phyloP scores from a whole-genome alignment of 2,888 invertebrate genomes.

The Galeopsomyia nigrocyanea region DNA sequence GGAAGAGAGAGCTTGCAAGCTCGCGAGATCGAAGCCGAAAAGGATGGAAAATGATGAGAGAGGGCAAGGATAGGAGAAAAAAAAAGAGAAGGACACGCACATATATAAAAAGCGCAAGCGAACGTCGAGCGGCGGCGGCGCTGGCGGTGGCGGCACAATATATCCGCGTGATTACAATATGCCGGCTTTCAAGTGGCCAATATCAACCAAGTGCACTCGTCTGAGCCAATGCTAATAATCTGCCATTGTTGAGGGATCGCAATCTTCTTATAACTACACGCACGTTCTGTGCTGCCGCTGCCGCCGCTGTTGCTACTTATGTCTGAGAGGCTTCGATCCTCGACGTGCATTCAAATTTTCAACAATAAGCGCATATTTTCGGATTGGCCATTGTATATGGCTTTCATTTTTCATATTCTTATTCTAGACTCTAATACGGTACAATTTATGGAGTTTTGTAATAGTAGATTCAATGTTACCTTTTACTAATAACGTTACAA shows the following conservation, averaged over 20 bases:
- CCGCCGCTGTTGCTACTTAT: too few species aligned
- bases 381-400: too few species aligned
- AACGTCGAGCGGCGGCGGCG: constrained; percentile 37
- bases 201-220: constrained; percentile 59
- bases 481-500: too few species aligned
- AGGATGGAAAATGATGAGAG: constrained; percentile 31
- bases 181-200: constrained; percentile 61
- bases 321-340: too few species aligned
- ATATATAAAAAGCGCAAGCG: constrained; percentile 9
- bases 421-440: too few species aligned
- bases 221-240: constrained; percentile 64
- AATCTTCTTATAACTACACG: constrained; percentile 48
- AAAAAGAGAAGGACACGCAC: constrained; percentile 45
- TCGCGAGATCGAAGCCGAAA: constrained; percentile 3
- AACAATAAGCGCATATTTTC: constrained; percentile 35
- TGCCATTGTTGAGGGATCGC: constrained; percentile 58
- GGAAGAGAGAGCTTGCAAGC: constrained; percentile 14
- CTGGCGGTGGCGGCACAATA: constrained; percentile 56
- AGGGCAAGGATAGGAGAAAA: constrained; percentile 38
- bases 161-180: constrained; percentile 65
- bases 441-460: too few species aligned
- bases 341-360: constrained; percentile 53
- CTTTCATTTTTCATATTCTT: too few species aligned
- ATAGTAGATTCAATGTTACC: too few species aligned
- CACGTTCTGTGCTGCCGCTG: neutral